phyloP scores from a whole-genome alignment of 2,888 invertebrate genomes.

The Nebria brevicollis region DNA sequence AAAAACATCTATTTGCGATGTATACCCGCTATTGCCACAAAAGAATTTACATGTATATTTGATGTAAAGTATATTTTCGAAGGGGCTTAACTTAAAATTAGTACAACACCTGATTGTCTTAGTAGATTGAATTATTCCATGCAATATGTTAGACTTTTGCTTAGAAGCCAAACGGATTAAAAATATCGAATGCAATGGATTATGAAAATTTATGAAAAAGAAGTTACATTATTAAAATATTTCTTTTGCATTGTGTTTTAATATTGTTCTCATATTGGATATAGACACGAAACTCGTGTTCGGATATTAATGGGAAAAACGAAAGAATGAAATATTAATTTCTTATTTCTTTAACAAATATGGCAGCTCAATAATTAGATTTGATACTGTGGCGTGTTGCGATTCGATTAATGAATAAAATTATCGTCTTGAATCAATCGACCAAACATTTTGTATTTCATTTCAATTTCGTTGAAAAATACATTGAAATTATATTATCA shows the following conservation, averaged over 20 bases:
- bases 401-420: constrained; percentile 47
- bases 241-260: background rate
- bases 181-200: background rate
- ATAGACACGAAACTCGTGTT: constrained; percentile 45
- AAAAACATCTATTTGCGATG: constrained; percentile 46
- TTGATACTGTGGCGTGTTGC: constrained; percentile 45
- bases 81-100: background rate
- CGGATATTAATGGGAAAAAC: constrained; percentile 44
- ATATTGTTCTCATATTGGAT: constrained; percentile 27
- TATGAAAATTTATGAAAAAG: constrained; percentile 1
- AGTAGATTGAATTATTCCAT: background rate
- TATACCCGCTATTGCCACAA: background rate
- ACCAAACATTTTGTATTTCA: constrained; percentile 30
- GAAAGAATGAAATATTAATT: constrained; percentile 46
- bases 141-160: background rate
- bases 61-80: constrained; percentile 2
- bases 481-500: constrained; percentile 33
- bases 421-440: constrained; percentile 44
- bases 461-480: constrained; percentile 2
- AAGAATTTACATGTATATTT: constrained; percentile 5
- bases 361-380: constrained; percentile 41
- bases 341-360: constrained; percentile 42
- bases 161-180: background rate
- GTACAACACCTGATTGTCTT: background rate
- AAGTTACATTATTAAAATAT: background rate